Evolutionary conservation across 2,797 vertebrate genomes (phyloP), one percentile per base, ranked within the genome.

Genomic region (Propithecus deckenii): DNA sequence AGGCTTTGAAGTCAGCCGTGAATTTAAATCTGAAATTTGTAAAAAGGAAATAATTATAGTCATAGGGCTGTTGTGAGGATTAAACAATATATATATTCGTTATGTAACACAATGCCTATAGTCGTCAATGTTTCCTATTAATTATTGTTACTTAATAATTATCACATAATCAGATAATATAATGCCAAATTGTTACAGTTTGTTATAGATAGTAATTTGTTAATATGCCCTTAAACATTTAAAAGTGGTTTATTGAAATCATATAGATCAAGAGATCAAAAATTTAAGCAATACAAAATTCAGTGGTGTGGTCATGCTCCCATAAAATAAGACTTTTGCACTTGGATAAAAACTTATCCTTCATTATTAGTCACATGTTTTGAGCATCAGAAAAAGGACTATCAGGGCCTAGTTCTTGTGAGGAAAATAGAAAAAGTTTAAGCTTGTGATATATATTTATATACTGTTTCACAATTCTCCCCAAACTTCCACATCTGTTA

Each of bases 241-340:
- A 10, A 61, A 80, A 75, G 38, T 80, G 28, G 8, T 57, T 96
- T 80, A 71, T 46, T 81, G 69, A 88, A 92, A 43, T 23, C 8
- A 69, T 63, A 76, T 20, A 95, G 72, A 95, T 5, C 23, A 52
- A 92, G n/a, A 88, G 18, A 46, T 84, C 32, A 91, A 89, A 93
- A 94, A 63, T 5, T 74, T 35, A 84, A 96, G 17, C 22, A 71
- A 25, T 80, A 10, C 8, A 84, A 88, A 94, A 80, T 89, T 84
- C 38, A 76, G 11, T 23, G 4, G 4, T 91, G 25, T 50, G 22
- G 7, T 48, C 2, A 46, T 89, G 22, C 0, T 15, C 12, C 38
- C 10, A 35, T 43, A 90, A 93, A 83, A 75, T 72, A 80, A 86
- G 17, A 96, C 81, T 43, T 69, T 3, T 81, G 30, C 8, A 32